Percentiles rank a stretch among this genome's conserved stretches.
Conservation (phyloP, 2,888 invertebrate genomes). For the Bembecia ichneumoniformis region DNA sequence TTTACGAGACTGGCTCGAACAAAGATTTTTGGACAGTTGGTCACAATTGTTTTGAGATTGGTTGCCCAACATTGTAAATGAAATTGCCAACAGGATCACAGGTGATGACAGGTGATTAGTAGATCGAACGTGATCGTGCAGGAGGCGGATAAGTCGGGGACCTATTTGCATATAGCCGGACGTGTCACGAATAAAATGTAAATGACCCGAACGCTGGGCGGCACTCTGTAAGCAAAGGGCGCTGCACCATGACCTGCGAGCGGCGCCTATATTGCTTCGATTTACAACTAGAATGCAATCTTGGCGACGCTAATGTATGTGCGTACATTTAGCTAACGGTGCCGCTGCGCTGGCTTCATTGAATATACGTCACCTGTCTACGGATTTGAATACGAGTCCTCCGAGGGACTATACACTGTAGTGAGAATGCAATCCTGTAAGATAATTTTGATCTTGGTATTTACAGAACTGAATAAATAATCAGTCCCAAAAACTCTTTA, state of each 20-base stretch:
- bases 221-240: slow-evolving; percentile 5
- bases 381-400: neutral
- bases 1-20: too few relatives aligned
- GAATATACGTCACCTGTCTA: slow-evolving; percentile 7
- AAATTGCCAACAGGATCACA: neutral
- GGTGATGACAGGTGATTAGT: slow-evolving; percentile 8
- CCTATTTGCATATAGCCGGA: slow-evolving; percentile 58
- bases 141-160: slow-evolving; percentile 18
- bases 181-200: slow-evolving; percentile 68
- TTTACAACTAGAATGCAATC: slow-evolving; percentile 40
- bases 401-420: too few relatives aligned
- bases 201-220: slow-evolving; percentile 33
- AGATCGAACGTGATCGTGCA: slow-evolving; percentile 24
- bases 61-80: neutral
- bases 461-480: too few relatives aligned
- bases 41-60: neutral
- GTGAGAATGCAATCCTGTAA: too few relatives aligned
- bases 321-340: slow-evolving; percentile 11
- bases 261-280: slow-evolving; percentile 47
- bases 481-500: too few relatives aligned
- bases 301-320: slow-evolving; percentile 26
- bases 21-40: too few relatives aligned
- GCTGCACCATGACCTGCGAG: slow-evolving; percentile 23
- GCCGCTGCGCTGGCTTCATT: slow-evolving; percentile 2
- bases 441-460: too few relatives aligned